Evolutionary conservation across 2,113 vertebrate genomes (phyloP).

Genomic region (Otis tarda): DNA sequence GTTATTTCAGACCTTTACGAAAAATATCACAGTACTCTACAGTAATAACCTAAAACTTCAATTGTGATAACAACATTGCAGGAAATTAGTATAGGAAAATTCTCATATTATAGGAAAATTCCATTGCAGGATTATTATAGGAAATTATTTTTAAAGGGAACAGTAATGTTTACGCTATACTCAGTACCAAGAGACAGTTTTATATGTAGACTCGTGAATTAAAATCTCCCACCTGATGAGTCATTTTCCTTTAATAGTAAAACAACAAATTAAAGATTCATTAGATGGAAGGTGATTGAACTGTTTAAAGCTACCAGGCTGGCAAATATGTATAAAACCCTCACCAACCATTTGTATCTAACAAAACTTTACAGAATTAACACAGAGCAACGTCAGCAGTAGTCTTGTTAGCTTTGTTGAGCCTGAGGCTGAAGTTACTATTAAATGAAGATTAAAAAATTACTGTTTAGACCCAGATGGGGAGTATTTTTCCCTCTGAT

Average conservation of each 20-base stretch:
- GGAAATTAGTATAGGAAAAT: too few species aligned
- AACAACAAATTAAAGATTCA: conserved; percentile 39
- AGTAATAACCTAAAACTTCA: neutral
- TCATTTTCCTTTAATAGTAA: conserved; percentile 53
- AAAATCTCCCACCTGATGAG: conserved; percentile 47
- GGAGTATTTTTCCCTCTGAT: neutral
- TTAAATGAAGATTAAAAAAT: neutral
- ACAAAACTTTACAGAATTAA: conserved; percentile 8
- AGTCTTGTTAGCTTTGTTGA: neutral
- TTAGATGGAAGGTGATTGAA: conserved; percentile 36
- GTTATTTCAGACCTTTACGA: neutral
- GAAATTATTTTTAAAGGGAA: conserved; percentile 27
- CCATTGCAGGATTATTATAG: neutral
- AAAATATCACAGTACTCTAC: neutral
- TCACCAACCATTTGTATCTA: neutral
- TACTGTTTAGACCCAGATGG: neutral
- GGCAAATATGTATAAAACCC: neutral
- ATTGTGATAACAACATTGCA: neutral
- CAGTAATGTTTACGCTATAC: neutral
- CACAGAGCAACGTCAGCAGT: neutral
- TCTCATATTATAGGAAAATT: too few species aligned
- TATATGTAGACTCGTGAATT: conserved; percentile 14
- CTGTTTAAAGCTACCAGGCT: neutral
- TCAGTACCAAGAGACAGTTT: conserved; percentile 30
- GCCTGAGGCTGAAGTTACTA: neutral